Evolutionary conservation across 1,140 invertebrate species (phyloP), one percentile per base, ranked within the genome.

Genomic region (Gryon sp.): DNA sequence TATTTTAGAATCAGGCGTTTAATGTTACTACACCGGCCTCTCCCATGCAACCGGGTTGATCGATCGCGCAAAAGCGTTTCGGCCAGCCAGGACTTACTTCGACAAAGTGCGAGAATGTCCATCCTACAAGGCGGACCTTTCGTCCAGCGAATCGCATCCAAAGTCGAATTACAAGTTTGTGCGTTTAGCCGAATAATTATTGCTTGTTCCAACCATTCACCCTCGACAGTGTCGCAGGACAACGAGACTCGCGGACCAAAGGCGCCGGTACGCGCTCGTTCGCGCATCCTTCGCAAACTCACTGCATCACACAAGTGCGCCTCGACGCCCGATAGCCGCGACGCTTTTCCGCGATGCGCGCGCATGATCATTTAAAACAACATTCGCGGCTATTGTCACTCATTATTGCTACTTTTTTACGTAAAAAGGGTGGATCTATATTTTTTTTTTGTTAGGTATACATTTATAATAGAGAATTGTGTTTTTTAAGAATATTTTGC

Each of bases 281-380:
- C 65, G 52, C 75, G 74, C 76, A 80, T 78, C 72, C 79, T 75
- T 78, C 78, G 57, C 69, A 69, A 53, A 24, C 52, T 60, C 60
- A 60, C 59, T 70, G 55, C 50, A 63, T 72, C 68, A 45, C 73
- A 65, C 65, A 53, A 76, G 53, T 75, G 65, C 74, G 46, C 28
- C 19, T 11, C 26, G 12, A 0, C 53, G 45, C 24, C 57, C 66
- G 40, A 62, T 36, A 7, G 34, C 6, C 59, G 43, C 38, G 30
- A 15, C 75, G 36, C 15, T 63, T 36, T 57, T 69, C 32, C 55
- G 32, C 28, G 22, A 30, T 68, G 68, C 55, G 55, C 55, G 70
- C 50, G 40, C 66, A 74, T n/a, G n/a, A n/a, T n/a, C n/a, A n/a
- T n/a, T n/a, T n/a, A n/a, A n/a, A n/a, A n/a, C n/a, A n/a, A n/a